phyloP scores from a whole-genome alignment of 2,113 vertebrate species.

The Pseudorasbora parva region DNA sequence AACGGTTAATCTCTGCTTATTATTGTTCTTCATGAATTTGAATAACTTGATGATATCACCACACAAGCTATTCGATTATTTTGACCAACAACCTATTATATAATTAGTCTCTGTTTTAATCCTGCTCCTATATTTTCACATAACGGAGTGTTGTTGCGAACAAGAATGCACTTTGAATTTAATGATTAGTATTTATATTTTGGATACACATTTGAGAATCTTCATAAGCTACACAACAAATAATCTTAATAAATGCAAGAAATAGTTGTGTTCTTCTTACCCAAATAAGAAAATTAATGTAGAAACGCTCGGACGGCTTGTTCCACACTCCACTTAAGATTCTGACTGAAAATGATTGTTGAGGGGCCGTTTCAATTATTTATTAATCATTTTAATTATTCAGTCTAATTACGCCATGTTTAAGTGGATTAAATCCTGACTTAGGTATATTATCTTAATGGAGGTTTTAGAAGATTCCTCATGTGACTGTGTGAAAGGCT shows the following conservation, averaged over 20 bases:
- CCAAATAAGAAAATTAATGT: background rate
- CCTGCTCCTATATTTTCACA: background rate
- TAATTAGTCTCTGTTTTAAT: background rate
- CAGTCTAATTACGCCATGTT: constrained; percentile 23
- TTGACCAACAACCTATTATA: background rate
- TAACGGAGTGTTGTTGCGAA: background rate
- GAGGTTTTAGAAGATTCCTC: constrained; percentile 6
- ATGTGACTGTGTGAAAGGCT: background rate
- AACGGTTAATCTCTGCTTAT: background rate
- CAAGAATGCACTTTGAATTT: background rate
- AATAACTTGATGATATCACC: background rate
- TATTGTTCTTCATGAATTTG: background rate
- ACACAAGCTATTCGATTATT: background rate
- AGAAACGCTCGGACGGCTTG: background rate
- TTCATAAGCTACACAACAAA: background rate
- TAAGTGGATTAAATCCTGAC: constrained; percentile 27
- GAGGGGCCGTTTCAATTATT: constrained; percentile 20
- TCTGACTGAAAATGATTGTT: background rate
- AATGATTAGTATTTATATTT: background rate
- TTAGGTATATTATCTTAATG: constrained; percentile 29
- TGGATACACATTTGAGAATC: background rate
- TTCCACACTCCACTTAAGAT: background rate
- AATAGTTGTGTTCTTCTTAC: background rate
- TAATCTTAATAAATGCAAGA: background rate
- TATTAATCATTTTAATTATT: constrained; percentile 48